Evolutionary conservation across 2,797 vertebrate species (phyloP), one percentile per base, ranked within the genome.

Genomic region (Bufotes viridis): DNA sequence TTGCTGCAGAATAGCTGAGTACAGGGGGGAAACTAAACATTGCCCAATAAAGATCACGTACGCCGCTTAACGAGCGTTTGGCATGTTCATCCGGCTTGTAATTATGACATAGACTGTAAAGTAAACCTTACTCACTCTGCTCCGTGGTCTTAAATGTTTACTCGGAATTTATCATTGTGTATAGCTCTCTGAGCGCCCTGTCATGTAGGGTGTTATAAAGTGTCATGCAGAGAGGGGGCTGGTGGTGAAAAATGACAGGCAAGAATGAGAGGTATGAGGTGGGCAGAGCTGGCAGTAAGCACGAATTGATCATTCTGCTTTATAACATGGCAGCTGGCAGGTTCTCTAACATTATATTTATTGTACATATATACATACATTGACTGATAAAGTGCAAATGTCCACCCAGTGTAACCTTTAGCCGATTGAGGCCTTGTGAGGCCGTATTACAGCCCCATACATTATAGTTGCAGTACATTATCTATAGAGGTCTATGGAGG

Each of bases 251-350:
- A 78, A 88, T 84, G 87, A 88, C 3, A 0, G 1, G 6, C 61
- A 72, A 42, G 87, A 88, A 88, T 88, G 87, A 79, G 51, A 88
- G 58, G 63, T 72, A 84, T 88, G 29, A 72, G 55, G 60, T 22
- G 58, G 72, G 72, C 58, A n/a, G 29, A 22, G 22, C 12, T 72
- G 75, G 81, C 75, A 72, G 51, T 55, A 53, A n/a, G 12, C 12
- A 7, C 75, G 9, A 78, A 78, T 53, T 76, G 22, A 76, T 12
- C 22, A 3, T 53, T 49, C 74, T 51, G 12, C 22, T 55, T 78
- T 14, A 0, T 14, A 51, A 78, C 75, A 53, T 53, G 42, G 12
- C 13, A 4, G 17, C 74, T 76, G 12, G 15, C 49, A 24, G 49
- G 11, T 24, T 18, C 20, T 15, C 13, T 53, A 14, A 11, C 34